Evolutionary conservation across 2,888 invertebrate genomes (phyloP).

Genomic region (Cryptus armator): DNA sequence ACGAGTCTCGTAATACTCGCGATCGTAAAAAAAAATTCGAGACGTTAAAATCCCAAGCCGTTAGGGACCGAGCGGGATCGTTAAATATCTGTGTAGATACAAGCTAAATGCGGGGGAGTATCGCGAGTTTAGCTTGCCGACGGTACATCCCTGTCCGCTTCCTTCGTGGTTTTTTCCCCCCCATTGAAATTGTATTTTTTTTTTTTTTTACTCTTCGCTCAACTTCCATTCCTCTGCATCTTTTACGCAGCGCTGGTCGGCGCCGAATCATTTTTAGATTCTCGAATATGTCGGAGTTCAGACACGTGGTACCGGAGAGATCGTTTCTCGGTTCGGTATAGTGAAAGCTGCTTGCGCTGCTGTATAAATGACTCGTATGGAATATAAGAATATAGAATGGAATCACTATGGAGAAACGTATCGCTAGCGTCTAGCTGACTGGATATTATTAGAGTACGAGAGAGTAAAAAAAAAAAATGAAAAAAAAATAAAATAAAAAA

Average conservation of each 20-base stretch:
- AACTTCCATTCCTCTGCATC: slow-evolving; percentile 14
- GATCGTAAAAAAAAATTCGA: slow-evolving; percentile 51
- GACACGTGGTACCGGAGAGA: slow-evolving; percentile 46
- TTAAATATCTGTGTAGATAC: slow-evolving; percentile 50
- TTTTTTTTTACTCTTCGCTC: not conserved
- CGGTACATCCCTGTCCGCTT: not conserved
- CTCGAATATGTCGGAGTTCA: slow-evolving; percentile 57
- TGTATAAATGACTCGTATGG: not conserved
- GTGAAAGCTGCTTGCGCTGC: slow-evolving; percentile 29
- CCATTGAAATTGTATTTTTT: not conserved
- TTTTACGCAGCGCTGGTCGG: slow-evolving; percentile 33
- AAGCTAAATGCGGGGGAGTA: slow-evolving; percentile 13
- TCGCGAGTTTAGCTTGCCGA: slow-evolving; percentile 15
- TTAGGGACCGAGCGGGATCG: slow-evolving; percentile 6
- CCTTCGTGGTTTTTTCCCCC: not conserved
- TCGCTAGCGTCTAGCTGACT: not conserved
- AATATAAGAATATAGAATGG: not conserved
- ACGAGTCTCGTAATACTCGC: slow-evolving; percentile 30
- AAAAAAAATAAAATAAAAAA: too few relatives aligned
- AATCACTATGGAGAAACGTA: not conserved
- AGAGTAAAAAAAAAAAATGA: not conserved
- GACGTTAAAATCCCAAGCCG: slow-evolving; percentile 19
- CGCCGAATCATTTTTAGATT: slow-evolving; percentile 56
- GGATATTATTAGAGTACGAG: not conserved
- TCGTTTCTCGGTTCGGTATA: slow-evolving; percentile 1